phyloP scores from a whole-genome alignment of 2,888 invertebrate genomes.

The Drosophila greeni region DNA sequence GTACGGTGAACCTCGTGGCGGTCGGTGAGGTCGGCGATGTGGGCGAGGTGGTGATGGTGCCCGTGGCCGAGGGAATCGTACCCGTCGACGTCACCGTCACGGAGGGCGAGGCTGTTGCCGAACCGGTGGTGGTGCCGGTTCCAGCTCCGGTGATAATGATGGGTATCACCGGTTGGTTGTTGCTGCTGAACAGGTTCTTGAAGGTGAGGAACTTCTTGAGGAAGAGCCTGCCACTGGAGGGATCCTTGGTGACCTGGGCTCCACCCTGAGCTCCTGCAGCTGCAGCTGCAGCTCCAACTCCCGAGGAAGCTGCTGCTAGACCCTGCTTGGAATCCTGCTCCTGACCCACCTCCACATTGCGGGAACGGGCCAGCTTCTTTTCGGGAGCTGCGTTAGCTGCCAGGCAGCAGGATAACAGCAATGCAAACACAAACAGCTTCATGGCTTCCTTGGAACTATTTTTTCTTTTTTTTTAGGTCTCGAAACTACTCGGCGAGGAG shows the following conservation, averaged over 20 bases:
- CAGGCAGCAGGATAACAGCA: slow-evolving; percentile 42
- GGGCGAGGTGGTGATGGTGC: slow-evolving; percentile 51
- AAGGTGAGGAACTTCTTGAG: slow-evolving; percentile 73
- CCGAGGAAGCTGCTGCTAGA: slow-evolving; percentile 1
- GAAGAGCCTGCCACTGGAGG: slow-evolving; percentile 74
- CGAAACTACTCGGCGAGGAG: slow-evolving; percentile 61
- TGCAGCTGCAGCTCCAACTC: slow-evolving; percentile 1
- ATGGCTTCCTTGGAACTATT: slow-evolving; percentile 22
- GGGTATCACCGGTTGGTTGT: slow-evolving; percentile 69
- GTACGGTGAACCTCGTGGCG: background rate
- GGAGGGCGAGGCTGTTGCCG: background rate
- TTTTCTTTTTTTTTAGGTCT: no score
- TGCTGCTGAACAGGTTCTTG: slow-evolving; percentile 67
- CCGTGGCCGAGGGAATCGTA: slow-evolving; percentile 58
- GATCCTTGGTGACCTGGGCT: slow-evolving; percentile 51
- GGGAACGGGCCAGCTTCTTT: slow-evolving; percentile 9
- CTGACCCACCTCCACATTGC: slow-evolving; percentile 22
- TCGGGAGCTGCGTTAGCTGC: slow-evolving; percentile 19
- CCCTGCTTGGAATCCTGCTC: slow-evolving; percentile 40
- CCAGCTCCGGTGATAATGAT: slow-evolving; percentile 71
- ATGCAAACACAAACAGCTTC: slow-evolving; percentile 47
- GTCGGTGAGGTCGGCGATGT: slow-evolving; percentile 11
- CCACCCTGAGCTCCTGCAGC: slow-evolving; percentile 7
- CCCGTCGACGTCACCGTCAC: slow-evolving; percentile 54
- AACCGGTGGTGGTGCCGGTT: slow-evolving; percentile 14